These are phyloP conservation scores for Cyclina sinensis DNA, from an alignment of 1,140 invertebrate genomes.

Conservation along the genomic window DNA sequence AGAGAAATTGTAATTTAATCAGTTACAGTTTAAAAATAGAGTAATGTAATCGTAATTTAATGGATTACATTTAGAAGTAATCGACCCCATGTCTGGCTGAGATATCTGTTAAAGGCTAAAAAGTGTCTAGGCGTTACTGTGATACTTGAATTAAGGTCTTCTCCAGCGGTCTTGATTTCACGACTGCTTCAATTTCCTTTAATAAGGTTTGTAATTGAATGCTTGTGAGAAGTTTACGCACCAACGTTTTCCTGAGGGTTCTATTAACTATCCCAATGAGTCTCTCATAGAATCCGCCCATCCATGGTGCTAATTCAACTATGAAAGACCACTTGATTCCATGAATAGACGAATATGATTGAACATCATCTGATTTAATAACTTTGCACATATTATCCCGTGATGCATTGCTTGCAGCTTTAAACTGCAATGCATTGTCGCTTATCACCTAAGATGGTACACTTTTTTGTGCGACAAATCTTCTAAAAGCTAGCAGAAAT, in stretches of 20 bases:
- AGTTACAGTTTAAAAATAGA: too few species aligned
- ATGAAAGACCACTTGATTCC: slow-evolving; percentile 15
- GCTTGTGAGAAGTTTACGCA: background rate
- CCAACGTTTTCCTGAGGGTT: background rate
- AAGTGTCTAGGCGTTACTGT: slow-evolving; percentile 15
- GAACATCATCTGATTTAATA: background rate
- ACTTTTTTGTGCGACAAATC: slow-evolving; percentile 15
- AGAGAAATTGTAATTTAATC: too few species aligned
- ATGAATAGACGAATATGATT: background rate
- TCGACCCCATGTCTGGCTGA: too few species aligned
- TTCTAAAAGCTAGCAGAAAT: slow-evolving; percentile 24
- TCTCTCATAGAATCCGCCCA: too few species aligned
- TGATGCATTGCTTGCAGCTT: background rate
- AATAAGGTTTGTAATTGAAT: slow-evolving; percentile 21
- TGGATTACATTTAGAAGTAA: too few species aligned
- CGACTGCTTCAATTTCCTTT: slow-evolving; percentile 47
- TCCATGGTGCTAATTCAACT: too few species aligned
- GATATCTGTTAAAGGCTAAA: background rate
- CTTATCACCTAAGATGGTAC: background rate
- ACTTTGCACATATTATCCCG: background rate
- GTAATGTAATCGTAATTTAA: too few species aligned
- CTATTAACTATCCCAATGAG: too few species aligned
- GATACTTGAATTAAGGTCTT: background rate
- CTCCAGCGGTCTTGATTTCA: background rate
- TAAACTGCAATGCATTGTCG: slow-evolving; percentile 27